Base-by-base conservation (phyloP, 2,113 vertebrate species). In the Halichoeres trimaculatus region DNA sequence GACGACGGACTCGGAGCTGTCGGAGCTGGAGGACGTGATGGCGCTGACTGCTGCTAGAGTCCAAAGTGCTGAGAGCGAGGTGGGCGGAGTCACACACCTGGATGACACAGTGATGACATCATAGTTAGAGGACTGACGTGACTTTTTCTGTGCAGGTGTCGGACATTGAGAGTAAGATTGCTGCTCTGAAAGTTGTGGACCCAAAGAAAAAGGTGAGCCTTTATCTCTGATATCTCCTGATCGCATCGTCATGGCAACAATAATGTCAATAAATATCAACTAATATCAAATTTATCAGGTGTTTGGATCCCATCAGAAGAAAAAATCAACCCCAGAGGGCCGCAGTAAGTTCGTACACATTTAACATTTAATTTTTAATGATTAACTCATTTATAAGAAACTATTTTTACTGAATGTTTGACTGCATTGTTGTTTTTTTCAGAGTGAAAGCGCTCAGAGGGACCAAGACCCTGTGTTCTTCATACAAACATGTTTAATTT, bases 21-120 rank as follows among this genome's bases (percentile, higher is more conserved):
- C 93, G 0, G 96, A 96, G 74, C 94, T 99, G 89, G 97, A 97
- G 84, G 96, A 96, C 72, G 95, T 94, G 69, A 94, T 97, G 88
- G 94, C 97, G 0, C 67, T 85, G 0, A 88, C 96, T 0, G 94
- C 94, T 0, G 90, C 94, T 0, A 86, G 94, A 40, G 95, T 99
- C 19, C 95, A 95, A 73, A 93, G 93, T 41, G 92, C 95, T 0
- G 96, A 98, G 86, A 93, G 93, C 2, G 93, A 95, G 90, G 94
- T 94, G 58, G 55, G 58, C 16, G 8, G 4, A 26, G 22, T 17
- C 5, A 0, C 14, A 30, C 30, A 30, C 30, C 22, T 63, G 34
- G 17, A n/a, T 19, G 19, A 34, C 6, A 13, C 17, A 1, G 17
- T n/a, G 45, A 48, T 48, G 19, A 48, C 4, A 19, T 48, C 8